Conservation (phyloP, 2,113 vertebrate species). For the Chionis minor region DNA sequence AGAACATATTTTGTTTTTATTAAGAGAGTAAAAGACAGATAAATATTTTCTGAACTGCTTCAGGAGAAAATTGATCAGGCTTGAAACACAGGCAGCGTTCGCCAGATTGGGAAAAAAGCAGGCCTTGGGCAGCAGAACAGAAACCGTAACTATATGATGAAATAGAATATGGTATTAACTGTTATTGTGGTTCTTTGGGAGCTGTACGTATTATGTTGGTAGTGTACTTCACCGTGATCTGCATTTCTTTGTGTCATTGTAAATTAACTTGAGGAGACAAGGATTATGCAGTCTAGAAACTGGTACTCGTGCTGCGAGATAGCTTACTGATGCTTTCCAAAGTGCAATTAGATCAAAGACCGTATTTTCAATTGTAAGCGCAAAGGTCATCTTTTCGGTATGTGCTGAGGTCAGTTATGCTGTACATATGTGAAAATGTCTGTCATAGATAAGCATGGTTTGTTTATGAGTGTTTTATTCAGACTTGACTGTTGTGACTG, state of each 20-base stretch:
- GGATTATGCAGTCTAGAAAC: not conserved
- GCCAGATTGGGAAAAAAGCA: not conserved
- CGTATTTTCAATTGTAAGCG: rapidly evolving
- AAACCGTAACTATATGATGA: not conserved
- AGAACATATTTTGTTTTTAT: not conserved
- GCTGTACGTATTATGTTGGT: not conserved
- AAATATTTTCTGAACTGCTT: not conserved
- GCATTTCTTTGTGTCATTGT: not conserved
- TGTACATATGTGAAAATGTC: not conserved
- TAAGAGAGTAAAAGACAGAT: not conserved
- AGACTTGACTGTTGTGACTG: not conserved
- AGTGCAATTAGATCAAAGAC: not conserved
- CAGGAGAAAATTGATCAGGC: not conserved
- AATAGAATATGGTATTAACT: not conserved
- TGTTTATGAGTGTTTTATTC: not conserved
- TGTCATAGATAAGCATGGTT: not conserved
- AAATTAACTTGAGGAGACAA: not conserved
- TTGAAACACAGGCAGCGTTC: not conserved
- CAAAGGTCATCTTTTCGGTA: not conserved
- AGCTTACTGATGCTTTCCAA: not conserved
- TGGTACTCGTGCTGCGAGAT: not conserved
- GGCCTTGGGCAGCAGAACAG: not conserved
- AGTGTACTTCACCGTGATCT: not conserved
- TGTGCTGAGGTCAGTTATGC: not conserved
- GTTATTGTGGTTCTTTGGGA: not conserved